Evolutionary conservation across 1,140 invertebrate genomes (phyloP).

Genomic region (Lutraria rhynchaena): DNA sequence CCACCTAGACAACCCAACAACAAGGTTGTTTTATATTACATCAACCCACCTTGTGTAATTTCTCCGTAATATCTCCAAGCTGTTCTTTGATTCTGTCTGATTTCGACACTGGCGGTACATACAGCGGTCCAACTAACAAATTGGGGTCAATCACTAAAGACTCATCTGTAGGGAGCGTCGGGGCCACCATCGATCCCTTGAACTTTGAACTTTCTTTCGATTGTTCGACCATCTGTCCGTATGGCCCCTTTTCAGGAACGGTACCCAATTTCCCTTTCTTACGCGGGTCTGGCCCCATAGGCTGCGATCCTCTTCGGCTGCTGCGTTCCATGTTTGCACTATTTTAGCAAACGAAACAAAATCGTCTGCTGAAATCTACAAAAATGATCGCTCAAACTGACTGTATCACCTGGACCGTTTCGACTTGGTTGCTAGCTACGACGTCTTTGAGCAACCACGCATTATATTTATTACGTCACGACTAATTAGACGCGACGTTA

Average conservation of each 20-base stretch:
- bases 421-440: too few species aligned
- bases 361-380: constrained; percentile 14
- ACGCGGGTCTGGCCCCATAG: neutral
- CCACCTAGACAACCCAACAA: too few species aligned
- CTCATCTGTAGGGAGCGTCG: neutral
- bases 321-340: constrained; percentile 29
- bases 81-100: constrained; percentile 30
- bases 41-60: constrained; percentile 30
- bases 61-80: constrained; percentile 33
- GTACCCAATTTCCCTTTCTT: constrained; percentile 1
- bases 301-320: neutral
- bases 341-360: neutral
- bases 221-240: neutral
- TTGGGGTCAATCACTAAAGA: constrained; percentile 14
- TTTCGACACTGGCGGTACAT: constrained; percentile 10
- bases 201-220: neutral
- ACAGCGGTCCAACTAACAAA: constrained; percentile 33
- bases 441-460: too few species aligned
- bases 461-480: too few species aligned
- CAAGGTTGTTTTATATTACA: too few species aligned
- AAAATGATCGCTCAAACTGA: neutral
- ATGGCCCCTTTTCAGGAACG: neutral
- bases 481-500: too few species aligned
- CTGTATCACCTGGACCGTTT: too few species aligned
- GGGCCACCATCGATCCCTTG: constrained; percentile 14